Conservation (phyloP, 2,888 invertebrate species). For the Drosophila colorata region DNA sequence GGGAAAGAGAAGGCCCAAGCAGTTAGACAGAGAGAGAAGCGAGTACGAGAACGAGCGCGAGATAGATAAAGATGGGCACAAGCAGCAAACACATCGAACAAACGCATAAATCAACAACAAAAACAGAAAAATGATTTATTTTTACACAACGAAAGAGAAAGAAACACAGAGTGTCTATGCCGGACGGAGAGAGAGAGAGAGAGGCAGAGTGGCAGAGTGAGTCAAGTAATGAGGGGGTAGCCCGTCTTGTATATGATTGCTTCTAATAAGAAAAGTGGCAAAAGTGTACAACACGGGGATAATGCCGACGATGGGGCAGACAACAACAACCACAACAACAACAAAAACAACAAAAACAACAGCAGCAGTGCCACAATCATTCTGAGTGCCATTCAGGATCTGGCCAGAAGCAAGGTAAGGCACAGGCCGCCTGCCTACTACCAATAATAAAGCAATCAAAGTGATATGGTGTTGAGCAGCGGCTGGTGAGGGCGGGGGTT, state of each 20-base stretch:
- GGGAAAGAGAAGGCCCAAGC: constrained; percentile 7
- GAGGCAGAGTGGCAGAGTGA: neutral
- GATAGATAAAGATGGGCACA: constrained; percentile 12
- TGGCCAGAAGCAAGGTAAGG: constrained; percentile 44
- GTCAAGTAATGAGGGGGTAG: constrained; percentile 22
- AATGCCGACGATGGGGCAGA: constrained; percentile 33
- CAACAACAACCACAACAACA: constrained; percentile 30
- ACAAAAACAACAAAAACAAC: constrained; percentile 9
- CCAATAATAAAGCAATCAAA: constrained; percentile 83
- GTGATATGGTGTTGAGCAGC: constrained; percentile 74
- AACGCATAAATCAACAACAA: constrained; percentile 84
- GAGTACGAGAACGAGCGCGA: constrained; percentile 7
- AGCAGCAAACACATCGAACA: constrained; percentile 73
- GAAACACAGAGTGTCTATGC: neutral
- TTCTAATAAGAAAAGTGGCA: constrained; percentile 74
- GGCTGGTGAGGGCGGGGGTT: neutral
- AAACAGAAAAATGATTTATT: constrained; percentile 83
- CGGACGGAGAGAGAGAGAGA: neutral
- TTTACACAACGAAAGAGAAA: constrained; percentile 32
- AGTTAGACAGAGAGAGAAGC: constrained; percentile 2
- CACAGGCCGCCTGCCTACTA: constrained; percentile 45
- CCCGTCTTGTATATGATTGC: constrained; percentile 68
- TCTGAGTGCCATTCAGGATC: constrained; percentile 53
- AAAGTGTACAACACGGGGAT: constrained; percentile 51
- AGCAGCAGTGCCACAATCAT: constrained; percentile 59